Evolutionary conservation across 2,113 vertebrate species (phyloP).

Genomic region (Chunga burmeisteri): DNA sequence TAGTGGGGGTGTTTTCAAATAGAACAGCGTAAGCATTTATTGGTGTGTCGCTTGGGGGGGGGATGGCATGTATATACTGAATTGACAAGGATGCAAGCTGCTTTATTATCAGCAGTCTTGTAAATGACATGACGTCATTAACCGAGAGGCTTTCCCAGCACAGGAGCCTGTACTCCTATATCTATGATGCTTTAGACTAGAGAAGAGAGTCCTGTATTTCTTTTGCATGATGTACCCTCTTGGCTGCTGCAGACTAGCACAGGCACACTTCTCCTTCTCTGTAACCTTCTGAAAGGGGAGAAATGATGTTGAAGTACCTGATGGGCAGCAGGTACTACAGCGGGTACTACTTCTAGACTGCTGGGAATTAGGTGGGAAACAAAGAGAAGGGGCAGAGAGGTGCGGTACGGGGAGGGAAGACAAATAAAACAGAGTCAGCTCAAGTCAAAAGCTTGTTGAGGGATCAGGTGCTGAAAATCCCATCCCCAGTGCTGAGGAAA

Average conservation of each 20-base stretch:
- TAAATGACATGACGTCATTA: neutral
- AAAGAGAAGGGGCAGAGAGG: neutral
- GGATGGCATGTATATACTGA: neutral
- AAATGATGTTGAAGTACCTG: neutral
- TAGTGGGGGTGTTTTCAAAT: neutral
- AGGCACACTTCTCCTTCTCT: neutral
- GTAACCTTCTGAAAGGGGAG: neutral
- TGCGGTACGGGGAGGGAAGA: fast-evolving
- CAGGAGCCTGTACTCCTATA: neutral
- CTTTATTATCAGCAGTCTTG: neutral
- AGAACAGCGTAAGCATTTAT: neutral
- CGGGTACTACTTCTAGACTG: neutral
- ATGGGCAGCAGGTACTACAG: too few species aligned
- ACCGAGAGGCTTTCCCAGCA: neutral
- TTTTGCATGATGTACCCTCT: neutral
- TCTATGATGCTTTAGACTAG: neutral
- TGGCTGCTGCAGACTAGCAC: neutral
- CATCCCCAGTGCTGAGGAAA: neutral
- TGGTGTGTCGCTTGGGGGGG: too few species aligned
- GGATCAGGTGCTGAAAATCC: neutral
- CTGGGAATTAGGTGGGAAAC: neutral
- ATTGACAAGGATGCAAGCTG: neutral
- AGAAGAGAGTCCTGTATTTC: neutral
- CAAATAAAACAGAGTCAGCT: neutral
- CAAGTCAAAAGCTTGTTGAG: neutral